Base-by-base conservation (phyloP, 2,797 vertebrate genomes). In the Amblyraja radiata region DNA sequence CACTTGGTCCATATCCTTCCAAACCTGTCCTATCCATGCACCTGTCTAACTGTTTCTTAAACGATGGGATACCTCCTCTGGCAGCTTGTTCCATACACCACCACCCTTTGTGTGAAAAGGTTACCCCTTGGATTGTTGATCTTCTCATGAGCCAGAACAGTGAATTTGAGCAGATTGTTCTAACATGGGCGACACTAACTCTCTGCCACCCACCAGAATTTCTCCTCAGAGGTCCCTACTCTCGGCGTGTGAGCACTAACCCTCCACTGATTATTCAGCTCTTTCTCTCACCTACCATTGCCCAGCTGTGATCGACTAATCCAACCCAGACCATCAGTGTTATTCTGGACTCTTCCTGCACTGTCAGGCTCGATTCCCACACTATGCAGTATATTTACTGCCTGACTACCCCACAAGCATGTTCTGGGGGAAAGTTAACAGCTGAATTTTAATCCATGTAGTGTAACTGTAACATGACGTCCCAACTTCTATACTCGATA, bases 401-500 rank as follows among this genome's bases (percentile, higher is more conserved):
- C 78, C 81, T 14, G 81, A 61, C 46, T 84, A 84, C 23, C 2
- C 13, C 23, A 61, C 9, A 6, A 84, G 54, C 54, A 84, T n/a
- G 80, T 83, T 83, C 80, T 61, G 46, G 80, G 80, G 58, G 58
- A 14, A 83, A 83, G 80, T 83, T 83, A 61, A 83, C 25, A 23
- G 80, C 9, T 2, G 28, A 6, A 65, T 32, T 88, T 88, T 21
- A 88, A 68, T 68, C 68, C 16, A 21, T 68, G 16, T 32, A 63
- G 18, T 16, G 11, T 46, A 46, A 4, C 3, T 46, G 46, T 46
- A 46, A 46, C 46, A 46, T 46, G 46, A 46, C 46, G 46, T 46
- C 46, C 46, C 46, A 3, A 46, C 46, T 46, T 46, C 46, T 46
- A 46, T 46, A 46, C 46, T 46, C 46, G 46, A 46, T 4, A 46